Evolutionary conservation across 2,888 invertebrate species (phyloP), one percentile per base, ranked within the genome.

Genomic region (Agrilus mali): DNA sequence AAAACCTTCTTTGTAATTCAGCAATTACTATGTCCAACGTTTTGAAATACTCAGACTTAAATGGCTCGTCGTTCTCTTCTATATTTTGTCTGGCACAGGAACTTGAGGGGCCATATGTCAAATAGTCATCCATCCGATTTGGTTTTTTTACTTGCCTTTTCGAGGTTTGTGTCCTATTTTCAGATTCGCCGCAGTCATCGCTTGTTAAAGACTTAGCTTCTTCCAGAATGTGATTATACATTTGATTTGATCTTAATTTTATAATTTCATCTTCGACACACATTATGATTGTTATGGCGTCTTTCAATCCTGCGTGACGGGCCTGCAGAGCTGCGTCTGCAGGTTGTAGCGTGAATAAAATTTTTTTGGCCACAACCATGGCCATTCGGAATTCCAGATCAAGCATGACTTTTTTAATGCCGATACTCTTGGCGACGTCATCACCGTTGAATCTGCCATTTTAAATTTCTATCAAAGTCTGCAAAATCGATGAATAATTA

Each of bases 401-500:
- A 17, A 17, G 17, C 17, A 17, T 17, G 17, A 17, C 17, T 36
- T 47, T 36, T 47, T 37, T 40, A 48, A 37, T 20, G 42, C 47
- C 50, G 37, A 50, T 35, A 40, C 42, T 46, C 40, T 48, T 44
- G 13, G 46, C 47, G 33, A 50, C 37, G 40, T 50, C 43, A 34
- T 50, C 48, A 37, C 48, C 48, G 14, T 38, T 42, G 38, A 48
- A 46, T 40, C 35, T 46, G 22, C 33, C 40, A 27, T 44, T 50
- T 44, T 46, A 39, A 38, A 48, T 47, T 47, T 46, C 47, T 22
- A 42, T 35, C 20, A 44, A 49, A 40, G 40, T 46, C 33, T 33
- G n/a, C 40, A 48, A 46, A 48, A 50, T 50, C 38, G 13, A 27
- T 41, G 38, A 42, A 42, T 46, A 46, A 41, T 47, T 47, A 40